These are phyloP conservation scores for Antheraea assamensis DNA, from an alignment of 2,888 invertebrate species.

Conservation along the genomic window DNA sequence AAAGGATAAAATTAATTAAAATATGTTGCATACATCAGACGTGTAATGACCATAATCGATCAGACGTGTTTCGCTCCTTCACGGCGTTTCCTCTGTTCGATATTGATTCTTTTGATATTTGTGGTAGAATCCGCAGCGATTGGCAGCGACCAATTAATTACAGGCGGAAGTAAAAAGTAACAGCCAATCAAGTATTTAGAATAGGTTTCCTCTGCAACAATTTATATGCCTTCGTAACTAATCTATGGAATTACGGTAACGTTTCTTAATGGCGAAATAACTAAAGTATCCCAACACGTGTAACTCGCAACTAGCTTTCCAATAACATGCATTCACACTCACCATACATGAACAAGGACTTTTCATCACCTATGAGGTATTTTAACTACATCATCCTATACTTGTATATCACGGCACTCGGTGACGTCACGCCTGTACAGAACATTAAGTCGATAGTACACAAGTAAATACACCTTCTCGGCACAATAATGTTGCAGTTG, in stretches of 20 bases:
- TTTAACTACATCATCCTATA: not conserved
- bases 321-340: slow-evolving; percentile 1
- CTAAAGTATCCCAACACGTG: not conserved
- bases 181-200: no score
- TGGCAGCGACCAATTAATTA: no score
- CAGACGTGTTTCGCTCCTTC: no score
- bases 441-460: not conserved
- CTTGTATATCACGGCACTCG: not conserved
- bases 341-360: not conserved
- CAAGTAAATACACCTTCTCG: not conserved
- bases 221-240: not conserved
- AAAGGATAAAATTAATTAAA: no score
- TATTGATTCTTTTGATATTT: no score
- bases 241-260: not conserved
- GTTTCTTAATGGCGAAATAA: not conserved
- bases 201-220: no score
- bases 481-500: slow-evolving; percentile 31
- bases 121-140: no score
- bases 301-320: not conserved
- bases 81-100: no score
- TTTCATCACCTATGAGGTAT: slow-evolving; percentile 9
- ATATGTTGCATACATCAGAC: no score
- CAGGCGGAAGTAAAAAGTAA: no score
- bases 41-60: no score
- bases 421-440: not conserved